Percentiles rank a stretch among this genome's conserved stretches.
Conservation (phyloP, 1,140 invertebrate genomes). For the Metaphire vulgaris region DNA sequence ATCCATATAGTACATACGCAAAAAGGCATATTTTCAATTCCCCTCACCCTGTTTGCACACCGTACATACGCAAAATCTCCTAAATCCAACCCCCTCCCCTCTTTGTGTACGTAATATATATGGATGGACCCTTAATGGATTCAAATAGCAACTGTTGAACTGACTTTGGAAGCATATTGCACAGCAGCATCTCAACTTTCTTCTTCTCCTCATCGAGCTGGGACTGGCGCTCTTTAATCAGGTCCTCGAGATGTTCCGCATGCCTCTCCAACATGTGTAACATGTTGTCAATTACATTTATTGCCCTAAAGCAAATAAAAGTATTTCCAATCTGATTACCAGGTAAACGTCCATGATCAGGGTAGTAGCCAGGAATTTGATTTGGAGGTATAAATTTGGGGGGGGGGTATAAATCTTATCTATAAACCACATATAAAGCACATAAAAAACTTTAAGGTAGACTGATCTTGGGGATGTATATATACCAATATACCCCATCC, state of each 20-base stretch:
- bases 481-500: no score
- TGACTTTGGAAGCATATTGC: constrained; percentile 78
- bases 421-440: background rate
- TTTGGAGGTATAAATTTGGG: background rate
- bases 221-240: constrained; percentile 78
- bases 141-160: no score
- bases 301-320: constrained; percentile 7
- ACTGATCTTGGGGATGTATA: no score
- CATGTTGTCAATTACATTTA: constrained; percentile 83
- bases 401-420: background rate
- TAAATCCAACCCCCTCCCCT: no score
- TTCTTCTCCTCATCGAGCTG: constrained; percentile 81
- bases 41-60: no score
- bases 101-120: no score
- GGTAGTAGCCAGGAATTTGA: background rate
- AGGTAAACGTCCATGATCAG: background rate
- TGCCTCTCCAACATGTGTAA: constrained; percentile 88
- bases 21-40: no score
- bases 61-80: no score
- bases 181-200: constrained; percentile 78
- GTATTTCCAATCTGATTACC: no score
- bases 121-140: no score
- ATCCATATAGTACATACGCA: no score
- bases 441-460: constrained; percentile 1
- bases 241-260: constrained; percentile 79